Evolutionary conservation across 1,140 invertebrate genomes (phyloP), one percentile per base, ranked within the genome.

Genomic region (Danaus melanippus): DNA sequence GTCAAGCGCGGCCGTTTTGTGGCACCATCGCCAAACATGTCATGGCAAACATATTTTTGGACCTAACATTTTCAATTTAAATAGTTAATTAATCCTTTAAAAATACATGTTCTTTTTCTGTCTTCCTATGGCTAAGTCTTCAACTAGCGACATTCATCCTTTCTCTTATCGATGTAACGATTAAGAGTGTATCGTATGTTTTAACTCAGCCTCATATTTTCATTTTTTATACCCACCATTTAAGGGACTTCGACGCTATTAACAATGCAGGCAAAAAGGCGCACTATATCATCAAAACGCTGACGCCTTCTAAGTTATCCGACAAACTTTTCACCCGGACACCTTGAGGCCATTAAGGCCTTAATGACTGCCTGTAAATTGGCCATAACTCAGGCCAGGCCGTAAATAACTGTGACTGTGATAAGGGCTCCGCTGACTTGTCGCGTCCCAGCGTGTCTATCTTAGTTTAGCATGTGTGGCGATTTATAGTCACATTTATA

Each of bases 331-430:
- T 66, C 66, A 64, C 54, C 56, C 56, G 62, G 63, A 65, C 66
- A 69, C 66, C 66, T 69, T 66, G 57, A 70, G 75, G 73, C 77
- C 79, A 84, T 86, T 84, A 84, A 70, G 74, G 76, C 72, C 74
- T 80, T 85, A 85, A 85, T 84, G 82, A 67, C 65, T 69, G 58
- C 57, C 61, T 69, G 66, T 64, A 66, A 69, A 69, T 69, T 66
- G 67, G 61, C 64, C 58, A 59, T 66, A 66, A 66, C 57, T 66
- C 64, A 66, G 66, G 55, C 63, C 61, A 48, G 53, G 61, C 49
- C 66, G 69, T 71, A 71, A 74, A 74, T 74, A 74, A 71, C 71
- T 56, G 61, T 53, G 62, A 51, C 51, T 46, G 68, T 71, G 71
- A 74, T 74, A 74, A 74, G 71, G 69, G 69, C 71, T 45, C 62